A percentile compares a stretch with the other conserved stretches of the same genome.
Conservation (phyloP, 2,888 invertebrate genomes). For the Germaria angustata region DNA sequence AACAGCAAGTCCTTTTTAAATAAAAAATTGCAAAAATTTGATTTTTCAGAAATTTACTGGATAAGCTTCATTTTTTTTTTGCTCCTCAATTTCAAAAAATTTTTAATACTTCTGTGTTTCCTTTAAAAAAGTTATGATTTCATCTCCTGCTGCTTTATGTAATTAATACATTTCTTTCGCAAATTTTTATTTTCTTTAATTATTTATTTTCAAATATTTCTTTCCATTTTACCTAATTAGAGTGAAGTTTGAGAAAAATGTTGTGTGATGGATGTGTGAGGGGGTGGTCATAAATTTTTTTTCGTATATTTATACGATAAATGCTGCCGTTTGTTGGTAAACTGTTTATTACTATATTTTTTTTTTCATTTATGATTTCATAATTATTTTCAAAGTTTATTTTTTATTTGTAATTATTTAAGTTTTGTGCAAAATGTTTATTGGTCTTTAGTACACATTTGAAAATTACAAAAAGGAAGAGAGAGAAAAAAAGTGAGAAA, state of each 20-base stretch:
- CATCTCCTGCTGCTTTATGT: neutral
- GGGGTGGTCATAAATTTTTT: constrained; percentile 18
- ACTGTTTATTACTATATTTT: neutral
- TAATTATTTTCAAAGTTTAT: neutral
- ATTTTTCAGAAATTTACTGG: too few relatives aligned
- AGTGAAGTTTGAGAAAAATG: constrained; percentile 25
- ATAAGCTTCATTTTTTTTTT: too few relatives aligned
- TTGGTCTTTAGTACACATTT: constrained; percentile 40
- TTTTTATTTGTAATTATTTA: constrained; percentile 18
- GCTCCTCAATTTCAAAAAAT: too few relatives aligned
- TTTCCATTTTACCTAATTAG: neutral
- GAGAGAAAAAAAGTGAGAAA: neutral
- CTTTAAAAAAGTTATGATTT: neutral
- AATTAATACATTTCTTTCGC: neutral
- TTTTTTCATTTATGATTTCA: constrained; percentile 1
- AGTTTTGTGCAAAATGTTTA: constrained; percentile 42
- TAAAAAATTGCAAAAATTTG: too few relatives aligned
- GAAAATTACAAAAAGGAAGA: neutral
- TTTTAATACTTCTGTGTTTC: neutral
- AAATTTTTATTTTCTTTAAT: too few relatives aligned
- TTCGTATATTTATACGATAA: constrained; percentile 38
- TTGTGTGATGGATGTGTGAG: constrained; percentile 30
- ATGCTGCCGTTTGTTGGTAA: constrained; percentile 43
- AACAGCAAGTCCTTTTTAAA: too few relatives aligned
- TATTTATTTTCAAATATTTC: neutral